Evolutionary conservation across 1,140 invertebrate genomes (phyloP).

Genomic region (Lamellibrachia luymesi): DNA sequence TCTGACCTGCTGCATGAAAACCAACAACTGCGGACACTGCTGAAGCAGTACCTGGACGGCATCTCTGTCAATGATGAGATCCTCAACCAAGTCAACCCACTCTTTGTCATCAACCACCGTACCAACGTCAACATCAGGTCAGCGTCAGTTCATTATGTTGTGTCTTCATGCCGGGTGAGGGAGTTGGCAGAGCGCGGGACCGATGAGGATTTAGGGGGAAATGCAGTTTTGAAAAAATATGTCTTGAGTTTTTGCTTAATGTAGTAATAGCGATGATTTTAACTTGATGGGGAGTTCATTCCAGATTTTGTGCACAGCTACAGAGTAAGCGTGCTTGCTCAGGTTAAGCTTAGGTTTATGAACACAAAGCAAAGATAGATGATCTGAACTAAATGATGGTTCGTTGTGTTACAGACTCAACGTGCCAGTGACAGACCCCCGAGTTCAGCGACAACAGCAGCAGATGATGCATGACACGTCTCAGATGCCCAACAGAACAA

Average conservation of each 20-base stretch:
- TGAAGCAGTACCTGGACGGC: constrained; percentile 58
- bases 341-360: no score
- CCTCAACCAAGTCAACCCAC: constrained; percentile 53
- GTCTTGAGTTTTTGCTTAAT: no score
- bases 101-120: constrained; percentile 55
- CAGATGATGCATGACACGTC: constrained; percentile 45
- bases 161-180: no score
- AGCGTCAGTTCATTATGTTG: neutral
- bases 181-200: no score
- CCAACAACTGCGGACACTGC: constrained; percentile 49
- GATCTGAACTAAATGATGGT: neutral
- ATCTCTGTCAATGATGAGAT: constrained; percentile 58
- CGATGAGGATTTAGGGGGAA: neutral
- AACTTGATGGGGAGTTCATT: no score
- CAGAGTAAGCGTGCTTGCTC: no score
- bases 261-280: no score
- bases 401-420: constrained; percentile 39
- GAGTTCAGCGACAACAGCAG: constrained; percentile 36
- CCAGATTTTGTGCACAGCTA: no score
- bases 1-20: constrained; percentile 49
- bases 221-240: no score
- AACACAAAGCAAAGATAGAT: no score
- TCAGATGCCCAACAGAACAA: constrained; percentile 35
- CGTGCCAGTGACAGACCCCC: constrained; percentile 42
- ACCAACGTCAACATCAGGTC: constrained; percentile 43